Evolutionary conservation across 2,888 invertebrate genomes (phyloP), one percentile per base, ranked within the genome.

Genomic region (Maniola hyperantus): DNA sequence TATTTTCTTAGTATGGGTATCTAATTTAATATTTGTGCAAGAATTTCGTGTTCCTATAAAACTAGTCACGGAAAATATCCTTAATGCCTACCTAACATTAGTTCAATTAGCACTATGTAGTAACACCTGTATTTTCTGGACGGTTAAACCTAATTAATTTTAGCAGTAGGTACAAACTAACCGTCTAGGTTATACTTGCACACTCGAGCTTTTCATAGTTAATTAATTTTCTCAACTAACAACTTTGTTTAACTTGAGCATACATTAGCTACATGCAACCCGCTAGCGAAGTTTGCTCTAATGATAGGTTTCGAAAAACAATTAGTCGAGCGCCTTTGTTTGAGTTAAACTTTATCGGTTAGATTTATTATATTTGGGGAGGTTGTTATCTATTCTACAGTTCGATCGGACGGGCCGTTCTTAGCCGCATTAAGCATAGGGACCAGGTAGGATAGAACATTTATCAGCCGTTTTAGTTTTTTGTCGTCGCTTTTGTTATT

Each of bases 351-450:
- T 83, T 89, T 88, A 91, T 91, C 87, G 79, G 72, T 76, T 84
- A 88, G 86, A 91, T 91, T 91, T 91, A 89, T 91, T 89, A 87
- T 89, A 85, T 91, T 90, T 89, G 87, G 82, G 80, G 82, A 85
- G 84, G 85, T 81, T 84, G 85, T 88, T 90, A 91, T 91, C 90
- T 84, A 74, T 69, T 67, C 66, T 67, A 71, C 73, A 77, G 76
- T 82, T 83, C 83, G 83, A 84, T 85, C 79, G 51, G 77, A 70
- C 79, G 79, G 76, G 76, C 79, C 81, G 77, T 77, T 76, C 77
- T 78, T 76, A 79, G 79, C 80, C 79, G 76, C 76, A 77, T 79
- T 76, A 78, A 79, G 78, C 77, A 75, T 76, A 74, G 74, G 66
- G 79, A 74, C 76, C 91, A 91, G 91, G 91, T 90, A 91, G 83